Base-by-base conservation (phyloP, 2,888 invertebrate species). In the Acanthosepion lycidas region DNA sequence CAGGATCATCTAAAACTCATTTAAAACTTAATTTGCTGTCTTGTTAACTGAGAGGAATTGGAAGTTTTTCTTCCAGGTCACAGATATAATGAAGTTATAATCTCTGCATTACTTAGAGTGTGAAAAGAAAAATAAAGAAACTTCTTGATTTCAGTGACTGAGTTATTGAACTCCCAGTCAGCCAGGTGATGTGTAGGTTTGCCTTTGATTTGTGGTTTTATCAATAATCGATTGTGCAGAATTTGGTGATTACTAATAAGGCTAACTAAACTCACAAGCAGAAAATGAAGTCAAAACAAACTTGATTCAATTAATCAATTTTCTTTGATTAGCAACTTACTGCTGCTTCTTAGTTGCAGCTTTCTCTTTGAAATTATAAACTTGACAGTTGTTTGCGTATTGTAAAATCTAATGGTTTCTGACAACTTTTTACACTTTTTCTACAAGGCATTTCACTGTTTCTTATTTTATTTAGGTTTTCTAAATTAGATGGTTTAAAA, bases 1-100 rank as follows among this genome's bases (percentile, higher is more conserved):
- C 78, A n/a, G 78, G 78, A 78, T 78, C 78, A 78, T 78, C 78
- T 78, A n/a, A 78, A 78, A 78, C 78, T 78, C 78, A 78, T 78
- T 78, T 78, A n/a, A 78, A 78, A 78, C 78, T 33, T 78, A 78
- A 78, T 78, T 78, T 78, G 78, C 33, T 78, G 78, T 15, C 78
- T 78, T 78, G 78, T 78, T 78, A 78, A 78, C 78, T 33, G 12
- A 78, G 78, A 78, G 78, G 33, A 78, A 78, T 78, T 9, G n/a
- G n/a, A 78, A 78, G 15, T 78, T 78, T 33, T 78, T 78, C 78
- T 78, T 78, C 78, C 78, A 78, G 78, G 78, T 78, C 78, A 78
- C 33, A 78, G 78, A 78, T 33, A 78, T 78, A 78, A 78, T n/a
- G n/a, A 78, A 78, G 78, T 78, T 78, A 78, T 78, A 78, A 78